Base-by-base conservation (phyloP, 2,113 vertebrate species). In the Embiotoca jacksoni region DNA sequence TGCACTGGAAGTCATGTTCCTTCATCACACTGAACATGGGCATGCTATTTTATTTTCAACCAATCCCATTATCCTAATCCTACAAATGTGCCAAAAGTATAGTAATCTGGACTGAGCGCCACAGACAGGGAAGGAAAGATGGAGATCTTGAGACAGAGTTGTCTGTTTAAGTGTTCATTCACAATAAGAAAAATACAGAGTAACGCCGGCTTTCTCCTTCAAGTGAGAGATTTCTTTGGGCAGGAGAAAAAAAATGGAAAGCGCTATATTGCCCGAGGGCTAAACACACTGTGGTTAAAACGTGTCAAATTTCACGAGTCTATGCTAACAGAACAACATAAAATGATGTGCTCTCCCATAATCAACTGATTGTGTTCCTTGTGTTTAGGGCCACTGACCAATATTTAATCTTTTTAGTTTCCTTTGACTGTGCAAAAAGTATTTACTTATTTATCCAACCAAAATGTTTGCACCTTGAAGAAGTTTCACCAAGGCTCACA, bases 401-500 rank as follows among this genome's bases (percentile, higher is more conserved):
- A 2, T 50, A 53, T 23, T 52, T 0, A 56, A 47, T 56, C 15
- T 0, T 47, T 59, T 23, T 16, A 62, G 9, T 66, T 75, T 76
- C n/a, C 9, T 59, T 4, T 63, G 46, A 59, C 50, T 15, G 14
- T 46, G 37, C 14, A 64, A 70, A 63, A 2, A 61, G 15, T 59
- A 36, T 52, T 31, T 37, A 50, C 11, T 16, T 61, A 46, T 52
- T 36, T 75, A 63, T 65, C 37, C 5, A 16, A 16, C 37, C 15
- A 13, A 53, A 80, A 60, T 39, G 11, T 57, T 66, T 70, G 32
- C 16, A 59, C 6, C 31, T 70, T 61, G 14, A 39, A 53, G 47
- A 15, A 46, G 62, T 57, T 58, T 66, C n/a, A 14, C 33, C 32
- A 64, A 23, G 23, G 23, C 23, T 23, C 32, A 63, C 16, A 11